Evolutionary conservation across 2,113 vertebrate species (phyloP), one percentile per base, ranked within the genome.

Genomic region (Lucifuga dentata): DNA sequence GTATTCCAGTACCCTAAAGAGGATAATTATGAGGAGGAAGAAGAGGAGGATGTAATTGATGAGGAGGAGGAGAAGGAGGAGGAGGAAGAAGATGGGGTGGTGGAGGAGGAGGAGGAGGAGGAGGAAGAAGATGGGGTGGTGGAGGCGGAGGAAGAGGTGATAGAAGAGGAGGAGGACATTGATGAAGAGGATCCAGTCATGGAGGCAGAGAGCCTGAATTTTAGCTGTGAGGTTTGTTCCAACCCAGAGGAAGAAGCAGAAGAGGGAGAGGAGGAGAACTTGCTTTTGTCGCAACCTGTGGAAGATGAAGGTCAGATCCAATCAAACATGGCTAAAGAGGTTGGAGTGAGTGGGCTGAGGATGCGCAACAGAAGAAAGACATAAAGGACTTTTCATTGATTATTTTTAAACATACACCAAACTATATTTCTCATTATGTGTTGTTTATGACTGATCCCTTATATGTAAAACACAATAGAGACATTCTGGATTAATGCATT

Each of bases 171-270:
- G 11, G 80, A 77, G 9, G 79, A 73, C 2, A 66, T 1, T 0
- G 87, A 87, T 45, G 84, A 87, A 48, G 85, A 90, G 0, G 90
- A 85, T 23, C 95, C 96, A 3, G 92, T 79, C 93, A 94, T 81
- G 74, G 96, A 68, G 78, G 96, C 95, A 0, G 95, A 98, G 84
- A 96, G 95, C 0, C 82, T 92, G 55, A 90, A 74, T 9, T 95
- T 97, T 78, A 69, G 76, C 23, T 83, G 86, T 3, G 93, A 93
- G 5, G 85, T 63, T 38, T 78, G 78, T 80, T 85, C 89, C 0
- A 93, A 95, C 81, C 88, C 78, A 12, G 95, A 95, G 52, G 94
- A 94, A 52, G 43, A 81, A 20, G 81, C 76, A 23, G 88, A 89
- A 50, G 57, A 84, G 26, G 81, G 63, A 16, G 55, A 61, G 17